Conservation (phyloP, 2,113 vertebrate species). For the Trematomus loennbergii region DNA sequence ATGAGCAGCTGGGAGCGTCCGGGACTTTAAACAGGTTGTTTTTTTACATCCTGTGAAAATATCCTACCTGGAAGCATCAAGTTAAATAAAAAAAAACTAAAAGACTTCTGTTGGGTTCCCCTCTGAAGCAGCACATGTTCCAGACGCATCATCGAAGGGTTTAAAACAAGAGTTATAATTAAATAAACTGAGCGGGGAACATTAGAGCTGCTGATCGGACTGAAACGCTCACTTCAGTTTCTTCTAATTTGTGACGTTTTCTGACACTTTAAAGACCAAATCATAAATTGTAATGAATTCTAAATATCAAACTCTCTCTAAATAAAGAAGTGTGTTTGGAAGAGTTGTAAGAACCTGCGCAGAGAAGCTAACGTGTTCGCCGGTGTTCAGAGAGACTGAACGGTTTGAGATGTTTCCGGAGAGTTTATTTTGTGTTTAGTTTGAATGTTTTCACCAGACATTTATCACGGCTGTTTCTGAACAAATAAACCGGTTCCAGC, state of each 20-base stretch:
- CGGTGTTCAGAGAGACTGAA: neutral
- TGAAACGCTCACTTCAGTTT: neutral
- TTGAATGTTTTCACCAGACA: slow-evolving; percentile 2
- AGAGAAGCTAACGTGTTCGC: neutral
- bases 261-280: neutral
- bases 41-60: too few relatives aligned
- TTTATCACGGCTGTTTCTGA: neutral
- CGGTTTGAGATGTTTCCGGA: too few relatives aligned
- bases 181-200: neutral
- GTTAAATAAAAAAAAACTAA: too few relatives aligned
- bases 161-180: too few relatives aligned
- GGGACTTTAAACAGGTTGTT: neutral
- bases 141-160: too few relatives aligned
- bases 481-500: too few relatives aligned
- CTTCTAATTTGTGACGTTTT: neutral
- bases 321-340: neutral
- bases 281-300: too few relatives aligned
- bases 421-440: neutral
- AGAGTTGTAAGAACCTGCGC: neutral
- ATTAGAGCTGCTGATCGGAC: neutral
- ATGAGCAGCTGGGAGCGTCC: neutral
- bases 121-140: neutral
- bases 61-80: neutral
- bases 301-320: neutral
- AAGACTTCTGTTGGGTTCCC: neutral